These are phyloP conservation scores for Chaitophorus viminalis DNA, from an alignment of 2,888 invertebrate species.

Conservation along the genomic window DNA sequence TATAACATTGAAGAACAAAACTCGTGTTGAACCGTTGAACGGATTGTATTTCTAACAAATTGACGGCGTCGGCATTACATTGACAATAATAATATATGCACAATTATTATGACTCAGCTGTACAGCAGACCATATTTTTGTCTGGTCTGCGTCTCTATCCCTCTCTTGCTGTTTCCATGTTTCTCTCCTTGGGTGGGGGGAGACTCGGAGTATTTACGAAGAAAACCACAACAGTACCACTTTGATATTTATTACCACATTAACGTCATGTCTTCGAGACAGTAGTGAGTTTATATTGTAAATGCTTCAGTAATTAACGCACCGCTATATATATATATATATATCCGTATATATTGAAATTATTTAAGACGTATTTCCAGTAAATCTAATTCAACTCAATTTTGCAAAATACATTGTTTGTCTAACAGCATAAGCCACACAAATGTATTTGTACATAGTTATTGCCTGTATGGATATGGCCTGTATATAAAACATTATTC, in stretches of 20 bases:
- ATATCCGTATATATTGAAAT: neutral
- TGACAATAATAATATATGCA: constrained; percentile 13
- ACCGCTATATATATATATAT: neutral
- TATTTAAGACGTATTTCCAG: neutral
- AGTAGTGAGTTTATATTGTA: constrained; percentile 23
- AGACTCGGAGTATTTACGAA: neutral
- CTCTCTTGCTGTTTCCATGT: neutral
- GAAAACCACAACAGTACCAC: neutral
- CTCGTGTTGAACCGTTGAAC: constrained; percentile 3
- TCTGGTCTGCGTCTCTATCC: constrained; percentile 6
- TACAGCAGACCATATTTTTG: neutral
- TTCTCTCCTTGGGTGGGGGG: neutral
- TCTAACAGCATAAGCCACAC: neutral
- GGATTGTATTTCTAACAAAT: constrained; percentile 17
- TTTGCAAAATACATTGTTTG: neutral
- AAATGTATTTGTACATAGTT: neutral
- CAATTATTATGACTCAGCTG: constrained; percentile 14
- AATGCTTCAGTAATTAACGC: neutral
- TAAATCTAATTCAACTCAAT: neutral
- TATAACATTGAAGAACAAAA: constrained; percentile 11
- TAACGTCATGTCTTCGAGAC: constrained; percentile 36
- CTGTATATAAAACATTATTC: neutral
- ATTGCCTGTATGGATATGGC: neutral
- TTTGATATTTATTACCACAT: constrained; percentile 16
- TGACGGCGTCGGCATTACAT: constrained; percentile 5